Percentiles rank a stretch among this genome's conserved stretches.
Evolutionary conservation across 2,797 vertebrate genomes (phyloP).

Genomic region (Gymnocypris eckloni): DNA sequence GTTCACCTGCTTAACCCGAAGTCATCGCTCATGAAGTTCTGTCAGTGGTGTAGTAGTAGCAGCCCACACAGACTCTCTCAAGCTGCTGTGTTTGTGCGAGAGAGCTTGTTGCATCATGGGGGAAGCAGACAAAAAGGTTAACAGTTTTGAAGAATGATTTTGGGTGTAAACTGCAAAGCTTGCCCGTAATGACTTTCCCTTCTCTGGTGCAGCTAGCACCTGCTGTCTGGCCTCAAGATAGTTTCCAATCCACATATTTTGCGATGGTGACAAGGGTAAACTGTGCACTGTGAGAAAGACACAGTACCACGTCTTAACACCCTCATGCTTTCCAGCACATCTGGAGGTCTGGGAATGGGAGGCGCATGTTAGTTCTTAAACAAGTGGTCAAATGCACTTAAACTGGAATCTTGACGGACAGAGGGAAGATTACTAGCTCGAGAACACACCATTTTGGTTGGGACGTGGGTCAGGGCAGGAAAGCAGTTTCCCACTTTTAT

Average conservation of each 20-base stretch:
- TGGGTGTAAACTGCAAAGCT: slow-evolving; percentile 65
- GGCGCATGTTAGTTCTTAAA: slow-evolving; percentile 25
- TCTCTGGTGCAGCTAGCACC: slow-evolving; percentile 69
- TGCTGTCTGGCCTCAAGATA: slow-evolving; percentile 61
- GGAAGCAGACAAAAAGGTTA: slow-evolving; percentile 71
- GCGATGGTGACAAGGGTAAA: slow-evolving; percentile 54
- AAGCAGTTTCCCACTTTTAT: neutral
- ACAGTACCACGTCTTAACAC: slow-evolving; percentile 34
- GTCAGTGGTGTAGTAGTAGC: slow-evolving; percentile 64
- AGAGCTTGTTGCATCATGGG: slow-evolving; percentile 67
- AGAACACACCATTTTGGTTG: neutral
- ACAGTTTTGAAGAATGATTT: slow-evolving; percentile 68
- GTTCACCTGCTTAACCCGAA: slow-evolving; percentile 77
- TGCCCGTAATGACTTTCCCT: slow-evolving; percentile 67
- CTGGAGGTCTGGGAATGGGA: slow-evolving; percentile 33
- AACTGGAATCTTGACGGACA: neutral
- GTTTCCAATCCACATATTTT: slow-evolving; percentile 61
- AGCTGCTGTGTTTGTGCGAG: slow-evolving; percentile 50
- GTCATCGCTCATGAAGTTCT: slow-evolving; percentile 74
- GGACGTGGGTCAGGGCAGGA: neutral
- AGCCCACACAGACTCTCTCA: slow-evolving; percentile 60
- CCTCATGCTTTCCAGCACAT: slow-evolving; percentile 24
- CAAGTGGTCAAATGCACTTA: slow-evolving; percentile 8
- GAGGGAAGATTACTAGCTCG: neutral
- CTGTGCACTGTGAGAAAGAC: slow-evolving; percentile 45